Conservation (phyloP, 2,888 invertebrate genomes). For the Octonoba sinensis region DNA sequence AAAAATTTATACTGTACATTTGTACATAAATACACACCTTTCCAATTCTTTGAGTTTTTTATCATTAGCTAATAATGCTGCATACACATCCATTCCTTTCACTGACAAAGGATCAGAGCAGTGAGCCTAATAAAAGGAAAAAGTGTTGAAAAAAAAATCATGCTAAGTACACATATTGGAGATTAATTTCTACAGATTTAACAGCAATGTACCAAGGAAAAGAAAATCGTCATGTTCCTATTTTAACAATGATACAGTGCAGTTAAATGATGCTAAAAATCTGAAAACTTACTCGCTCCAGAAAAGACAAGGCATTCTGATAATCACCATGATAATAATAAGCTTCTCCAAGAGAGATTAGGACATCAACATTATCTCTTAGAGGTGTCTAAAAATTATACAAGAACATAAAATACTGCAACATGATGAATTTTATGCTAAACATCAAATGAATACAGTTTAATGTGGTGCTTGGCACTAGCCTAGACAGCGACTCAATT, state of each 20-base stretch:
- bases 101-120: conserved; percentile 75
- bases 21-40: conserved; percentile 69
- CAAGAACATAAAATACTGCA: conserved; percentile 23
- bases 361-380: conserved; percentile 78
- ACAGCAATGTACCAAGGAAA: no score
- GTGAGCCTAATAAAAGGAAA: conserved; percentile 72
- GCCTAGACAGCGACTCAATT: no score
- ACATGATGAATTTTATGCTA: not conserved
- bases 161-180: no score
- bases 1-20: no score
- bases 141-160: not conserved
- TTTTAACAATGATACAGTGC: no score
- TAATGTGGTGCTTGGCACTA: no score
- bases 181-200: no score
- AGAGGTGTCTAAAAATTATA: conserved; percentile 72
- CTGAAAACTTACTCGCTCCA: conserved; percentile 71
- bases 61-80: conserved; percentile 77
- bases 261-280: not conserved
- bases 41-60: conserved; percentile 77
- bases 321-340: conserved; percentile 81
- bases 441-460: no score
- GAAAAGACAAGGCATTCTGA: conserved; percentile 76
- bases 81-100: conserved; percentile 78
- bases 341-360: conserved; percentile 81
- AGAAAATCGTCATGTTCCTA: no score